These are phyloP conservation scores for Zaprionus capensis DNA, from an alignment of 1,140 invertebrate species.

Conservation along the genomic window DNA sequence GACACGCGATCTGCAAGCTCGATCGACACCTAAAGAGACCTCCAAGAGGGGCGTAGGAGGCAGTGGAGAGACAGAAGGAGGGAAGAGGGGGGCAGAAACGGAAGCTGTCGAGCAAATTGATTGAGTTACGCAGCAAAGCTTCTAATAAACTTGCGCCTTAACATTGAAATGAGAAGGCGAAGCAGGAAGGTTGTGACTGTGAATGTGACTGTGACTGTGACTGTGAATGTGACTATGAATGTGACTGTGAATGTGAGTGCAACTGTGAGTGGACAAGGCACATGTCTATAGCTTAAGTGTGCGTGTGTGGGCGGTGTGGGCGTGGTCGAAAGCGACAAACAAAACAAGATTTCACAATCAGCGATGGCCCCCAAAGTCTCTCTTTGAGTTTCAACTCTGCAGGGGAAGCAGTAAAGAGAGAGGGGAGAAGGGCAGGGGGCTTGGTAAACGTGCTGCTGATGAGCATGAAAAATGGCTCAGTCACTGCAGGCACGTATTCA, in stretches of 20 bases:
- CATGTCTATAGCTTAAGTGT: constrained; percentile 44
- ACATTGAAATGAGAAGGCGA: constrained; percentile 21
- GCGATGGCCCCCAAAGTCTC: constrained; percentile 70
- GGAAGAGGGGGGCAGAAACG: neutral
- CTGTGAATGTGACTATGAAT: neutral
- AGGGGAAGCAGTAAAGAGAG: neutral
- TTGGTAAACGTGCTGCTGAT: constrained; percentile 28
- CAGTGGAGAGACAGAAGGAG: neutral
- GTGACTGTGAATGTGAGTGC: neutral
- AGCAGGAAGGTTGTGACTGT: neutral
- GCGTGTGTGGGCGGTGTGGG: constrained; percentile 19
- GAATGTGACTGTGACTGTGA: neutral
- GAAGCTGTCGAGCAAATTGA: constrained; percentile 8
- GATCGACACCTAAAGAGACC: constrained; percentile 21
- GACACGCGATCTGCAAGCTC: constrained; percentile 51
- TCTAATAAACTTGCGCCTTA: constrained; percentile 41
- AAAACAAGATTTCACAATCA: constrained; percentile 80
- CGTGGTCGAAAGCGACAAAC: constrained; percentile 46
- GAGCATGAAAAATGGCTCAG: constrained; percentile 59
- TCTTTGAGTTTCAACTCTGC: constrained; percentile 69
- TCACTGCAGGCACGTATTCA: constrained; percentile 25
- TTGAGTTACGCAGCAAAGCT: constrained; percentile 44
- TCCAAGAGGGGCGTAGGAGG: accelerated
- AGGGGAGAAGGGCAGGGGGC: neutral
- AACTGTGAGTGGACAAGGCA: constrained; percentile 27